Percentiles rank a stretch among this genome's conserved stretches.
These are phyloP conservation scores for Dunckerocampus dactyliophorus DNA, from an alignment of 2,113 vertebrate genomes.

Conservation along the genomic window DNA sequence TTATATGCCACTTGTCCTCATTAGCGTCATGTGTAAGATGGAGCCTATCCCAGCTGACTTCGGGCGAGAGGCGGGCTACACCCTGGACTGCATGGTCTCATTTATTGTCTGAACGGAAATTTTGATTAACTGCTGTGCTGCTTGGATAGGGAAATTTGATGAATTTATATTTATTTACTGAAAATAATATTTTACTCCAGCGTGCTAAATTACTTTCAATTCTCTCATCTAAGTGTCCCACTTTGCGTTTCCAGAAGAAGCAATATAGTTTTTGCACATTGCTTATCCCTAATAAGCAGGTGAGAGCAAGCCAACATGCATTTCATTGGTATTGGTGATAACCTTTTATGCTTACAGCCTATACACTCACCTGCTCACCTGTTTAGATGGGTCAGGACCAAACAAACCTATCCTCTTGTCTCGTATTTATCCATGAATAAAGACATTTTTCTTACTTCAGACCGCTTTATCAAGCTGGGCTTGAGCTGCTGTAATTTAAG, in stretches of 20 bases:
- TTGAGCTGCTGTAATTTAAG: too few species aligned
- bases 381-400: background rate
- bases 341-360: background rate
- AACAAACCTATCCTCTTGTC: background rate
- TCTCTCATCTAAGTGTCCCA: constrained; percentile 1
- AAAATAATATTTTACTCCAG: background rate
- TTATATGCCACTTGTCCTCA: too few species aligned
- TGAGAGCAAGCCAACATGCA: constrained; percentile 18
- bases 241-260: constrained; percentile 4
- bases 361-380: background rate
- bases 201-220: constrained; percentile 1
- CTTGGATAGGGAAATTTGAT: background rate
- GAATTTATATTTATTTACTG: background rate
- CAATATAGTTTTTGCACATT: constrained; percentile 1
- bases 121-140: background rate
- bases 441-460: background rate
- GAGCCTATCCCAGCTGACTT: too few species aligned
- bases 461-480: background rate
- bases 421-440: background rate
- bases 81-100: too few species aligned
- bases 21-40: too few species aligned
- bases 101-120: background rate
- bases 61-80: too few species aligned
- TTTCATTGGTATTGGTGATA: constrained; percentile 14
- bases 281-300: constrained; percentile 21